Base-by-base conservation (phyloP, 1,140 invertebrate species). In the Tetraneura akinire region DNA sequence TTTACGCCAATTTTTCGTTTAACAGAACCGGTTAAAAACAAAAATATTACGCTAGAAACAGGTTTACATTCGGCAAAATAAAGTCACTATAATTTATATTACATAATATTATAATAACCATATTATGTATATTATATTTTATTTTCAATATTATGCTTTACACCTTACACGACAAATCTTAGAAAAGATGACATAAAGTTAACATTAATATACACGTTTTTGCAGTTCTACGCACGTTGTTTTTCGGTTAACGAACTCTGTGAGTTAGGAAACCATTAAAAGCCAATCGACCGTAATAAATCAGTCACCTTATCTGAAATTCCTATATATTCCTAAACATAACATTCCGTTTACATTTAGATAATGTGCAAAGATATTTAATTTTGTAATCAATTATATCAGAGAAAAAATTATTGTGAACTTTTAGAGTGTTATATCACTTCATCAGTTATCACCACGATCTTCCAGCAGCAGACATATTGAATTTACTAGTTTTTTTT, bases 191-290 rank as follows among this genome's bases (percentile, higher is more conserved):
- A 73, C 68, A 37, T 49, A 21, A 0, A 14, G 13, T 21, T 29
- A 71, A 45, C 21, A 29, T 37, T 49, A 23, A 47, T 47, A 70
- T 47, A 42, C 66, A 47, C 2, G 66, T 70, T 70, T 42, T 47
- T 16, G 68, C 37, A 26, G 42, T 47, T 26, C 21, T 3, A 23
- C 14, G 4, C 16, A 26, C 2, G 49, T 53, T 53, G 70, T 53
- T 53, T 73, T 53, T 73, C 70, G 70, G 70, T 55, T n/a, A 53
- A 73, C 3, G 18, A 73, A 73, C 70, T 73, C 29, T 47, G 32
- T 37, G 32, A 37, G 10, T 16, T 49, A 9, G n/a, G 14, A 49
- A 71, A 64, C 18, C 18, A 64, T 42, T n/a, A n/a, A 64, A 64
- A 9, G 10, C 18, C 0, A 23, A 64, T 64, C 37, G 18, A 37